Base-by-base conservation (phyloP, 2,888 invertebrate species). In the Argyra leucocephala region DNA sequence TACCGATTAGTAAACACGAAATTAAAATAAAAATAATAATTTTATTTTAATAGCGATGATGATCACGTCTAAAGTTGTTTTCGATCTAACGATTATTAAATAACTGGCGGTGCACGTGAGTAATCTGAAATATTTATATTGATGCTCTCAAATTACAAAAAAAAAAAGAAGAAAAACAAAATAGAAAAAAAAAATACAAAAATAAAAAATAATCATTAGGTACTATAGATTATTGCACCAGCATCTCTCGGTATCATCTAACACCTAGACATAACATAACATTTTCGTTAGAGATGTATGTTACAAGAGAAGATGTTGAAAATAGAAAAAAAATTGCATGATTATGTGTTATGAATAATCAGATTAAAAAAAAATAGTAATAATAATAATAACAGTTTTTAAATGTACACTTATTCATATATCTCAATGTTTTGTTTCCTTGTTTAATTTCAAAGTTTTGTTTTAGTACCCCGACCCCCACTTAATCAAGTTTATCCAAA, bases 91-190 rank as follows among this genome's bases (percentile, higher is more conserved):
- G 48, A 48, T 48, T 48, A 15, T 48, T 48, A 48, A 48, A 48
- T 48, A 48, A 48, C 48, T 48, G 48, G 48, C 48, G 48, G 48
- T 48, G 18, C 48, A 48, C 48, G 48, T 48, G 48, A 48, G 48
- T 48, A 48, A 48, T 48, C 48, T 48, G 48, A 48, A 48, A 48
- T 48, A 48, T 48, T 48, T 48, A 48, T 48, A 48, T 48, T 5
- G 48, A 48, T 48, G 48, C 48, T 48, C 48, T 48, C 48, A 48
- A 48, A 48, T 48, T 48, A 48, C 48, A 18, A 18, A 12, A 3
- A 5, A 31, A 48, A 48, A 48, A 48, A 48, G 5, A 48, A 18
- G 5, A 31, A 31, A 48, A 48, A 18, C 7, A 48, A 48, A 48
- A 48, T 18, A n/a, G 2, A 48, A 1, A 48, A 48, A 18, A 48